Conservation (phyloP, 2,797 vertebrate species). For the Paedocypris micromegethes region DNA sequence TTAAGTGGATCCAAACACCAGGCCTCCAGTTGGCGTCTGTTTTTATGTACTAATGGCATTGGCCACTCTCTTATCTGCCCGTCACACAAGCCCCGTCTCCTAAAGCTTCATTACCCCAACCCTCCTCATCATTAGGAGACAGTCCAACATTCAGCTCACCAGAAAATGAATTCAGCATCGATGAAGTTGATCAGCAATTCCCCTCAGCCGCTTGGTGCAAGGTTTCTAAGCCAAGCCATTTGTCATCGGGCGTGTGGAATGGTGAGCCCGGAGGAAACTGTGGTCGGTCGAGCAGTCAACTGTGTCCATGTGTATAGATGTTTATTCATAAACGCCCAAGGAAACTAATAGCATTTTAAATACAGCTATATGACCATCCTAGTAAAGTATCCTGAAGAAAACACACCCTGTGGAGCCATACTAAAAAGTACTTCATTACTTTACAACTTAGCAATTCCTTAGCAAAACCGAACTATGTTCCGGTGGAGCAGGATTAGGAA, state of each 20-base stretch:
- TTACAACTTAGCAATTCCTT: too few species aligned
- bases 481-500: too few species aligned
- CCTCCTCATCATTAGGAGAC: conserved; percentile 64
- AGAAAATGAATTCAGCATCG: conserved; percentile 68
- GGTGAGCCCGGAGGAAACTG: conserved; percentile 49
- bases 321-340: too few species aligned
- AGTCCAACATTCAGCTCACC: conserved; percentile 65
- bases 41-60: conserved; percentile 40
- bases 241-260: conserved; percentile 41
- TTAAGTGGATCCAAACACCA: conserved; percentile 38
- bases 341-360: too few species aligned
- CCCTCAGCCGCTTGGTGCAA: conserved; percentile 33
- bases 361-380: too few species aligned
- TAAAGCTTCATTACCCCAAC: conserved; percentile 28
- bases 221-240: conserved; percentile 51
- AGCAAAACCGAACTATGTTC: too few species aligned
- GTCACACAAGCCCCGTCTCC: conserved; percentile 48
- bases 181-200: conserved; percentile 51
- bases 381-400: too few species aligned
- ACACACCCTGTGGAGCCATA: too few species aligned
- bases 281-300: conserved; percentile 50
- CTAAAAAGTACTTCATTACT: too few species aligned
- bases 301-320: conserved; percentile 42
- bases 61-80: conserved; percentile 45
- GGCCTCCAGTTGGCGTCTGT: conserved; percentile 30